phyloP scores from a whole-genome alignment of 2,888 invertebrate genomes.

The Agriotes lineatus region DNA sequence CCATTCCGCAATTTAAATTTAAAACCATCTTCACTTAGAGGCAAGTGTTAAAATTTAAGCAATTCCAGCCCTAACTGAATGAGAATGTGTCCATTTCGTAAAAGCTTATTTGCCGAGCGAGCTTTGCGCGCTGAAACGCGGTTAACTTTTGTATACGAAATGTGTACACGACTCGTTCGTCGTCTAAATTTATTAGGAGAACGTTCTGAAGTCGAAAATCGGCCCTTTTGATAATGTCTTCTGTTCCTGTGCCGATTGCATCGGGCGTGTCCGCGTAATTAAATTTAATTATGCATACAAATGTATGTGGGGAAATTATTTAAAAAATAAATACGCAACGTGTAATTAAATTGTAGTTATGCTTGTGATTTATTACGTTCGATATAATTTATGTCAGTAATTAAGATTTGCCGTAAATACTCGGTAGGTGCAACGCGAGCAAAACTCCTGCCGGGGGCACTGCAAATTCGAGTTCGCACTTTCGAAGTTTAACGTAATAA shows the following conservation, averaged over 20 bases:
- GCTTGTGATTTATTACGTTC: slow-evolving; percentile 65
- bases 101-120: slow-evolving; percentile 56
- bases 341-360: slow-evolving; percentile 66
- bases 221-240: slow-evolving; percentile 56
- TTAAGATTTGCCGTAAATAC: slow-evolving; percentile 21
- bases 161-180: slow-evolving; percentile 50
- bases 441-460: neutral
- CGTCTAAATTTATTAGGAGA: slow-evolving; percentile 6
- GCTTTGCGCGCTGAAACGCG: slow-evolving; percentile 56
- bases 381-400: slow-evolving; percentile 63
- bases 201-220: slow-evolving; percentile 11
- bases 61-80: slow-evolving; percentile 47
- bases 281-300: slow-evolving; percentile 57
- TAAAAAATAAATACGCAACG: slow-evolving; percentile 42
- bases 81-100: slow-evolving; percentile 56
- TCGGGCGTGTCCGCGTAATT: slow-evolving; percentile 58
- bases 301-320: slow-evolving; percentile 55
- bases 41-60: slow-evolving; percentile 33
- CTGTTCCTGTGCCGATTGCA: too few relatives aligned
- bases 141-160: slow-evolving; percentile 54
- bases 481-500: slow-evolving; percentile 20
- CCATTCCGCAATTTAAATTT: slow-evolving; percentile 20
- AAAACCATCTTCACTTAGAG: slow-evolving; percentile 19
- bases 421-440: too few relatives aligned
- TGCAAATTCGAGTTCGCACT: slow-evolving; percentile 31